phyloP scores from a whole-genome alignment of 2,797 vertebrate genomes.

The Artibeus jamaicensis region DNA sequence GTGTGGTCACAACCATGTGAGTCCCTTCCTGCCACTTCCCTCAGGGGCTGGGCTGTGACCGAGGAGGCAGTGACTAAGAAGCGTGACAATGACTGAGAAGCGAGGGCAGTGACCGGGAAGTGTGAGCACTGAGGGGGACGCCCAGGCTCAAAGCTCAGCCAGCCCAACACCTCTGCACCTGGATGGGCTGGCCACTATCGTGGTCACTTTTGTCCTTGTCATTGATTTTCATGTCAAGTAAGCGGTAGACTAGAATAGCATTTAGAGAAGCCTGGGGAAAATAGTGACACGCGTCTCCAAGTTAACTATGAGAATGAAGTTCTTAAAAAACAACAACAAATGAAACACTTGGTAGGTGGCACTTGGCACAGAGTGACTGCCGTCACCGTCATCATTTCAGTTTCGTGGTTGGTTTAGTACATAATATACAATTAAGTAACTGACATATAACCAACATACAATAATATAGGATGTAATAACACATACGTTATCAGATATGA shows the following conservation, averaged over 20 bases:
- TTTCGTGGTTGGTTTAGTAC: not conserved
- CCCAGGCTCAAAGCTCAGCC: not conserved
- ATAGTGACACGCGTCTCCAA: not conserved
- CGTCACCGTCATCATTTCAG: not conserved
- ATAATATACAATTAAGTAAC: not conserved
- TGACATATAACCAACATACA: not conserved
- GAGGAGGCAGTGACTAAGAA: not conserved
- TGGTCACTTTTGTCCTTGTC: not conserved
- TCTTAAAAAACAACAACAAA: not conserved
- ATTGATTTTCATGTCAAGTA: not conserved
- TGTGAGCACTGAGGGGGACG: not conserved
- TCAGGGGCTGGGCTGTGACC: not conserved
- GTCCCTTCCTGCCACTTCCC: constrained; percentile 59
- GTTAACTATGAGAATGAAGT: not conserved
- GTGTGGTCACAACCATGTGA: constrained; percentile 92
- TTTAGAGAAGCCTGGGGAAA: not conserved
- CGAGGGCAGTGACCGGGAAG: not conserved
- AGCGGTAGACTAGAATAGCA: not conserved
- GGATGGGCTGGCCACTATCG: not conserved
- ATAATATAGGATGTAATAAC: not conserved
- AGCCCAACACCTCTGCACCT: not conserved
- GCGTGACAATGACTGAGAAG: not conserved
- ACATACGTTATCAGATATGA: not conserved
- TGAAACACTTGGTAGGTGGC: not conserved
- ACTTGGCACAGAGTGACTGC: not conserved